These are phyloP conservation scores for Urosaurus nigricauda DNA, from an alignment of 2,797 vertebrate genomes.

Conservation along the genomic window DNA sequence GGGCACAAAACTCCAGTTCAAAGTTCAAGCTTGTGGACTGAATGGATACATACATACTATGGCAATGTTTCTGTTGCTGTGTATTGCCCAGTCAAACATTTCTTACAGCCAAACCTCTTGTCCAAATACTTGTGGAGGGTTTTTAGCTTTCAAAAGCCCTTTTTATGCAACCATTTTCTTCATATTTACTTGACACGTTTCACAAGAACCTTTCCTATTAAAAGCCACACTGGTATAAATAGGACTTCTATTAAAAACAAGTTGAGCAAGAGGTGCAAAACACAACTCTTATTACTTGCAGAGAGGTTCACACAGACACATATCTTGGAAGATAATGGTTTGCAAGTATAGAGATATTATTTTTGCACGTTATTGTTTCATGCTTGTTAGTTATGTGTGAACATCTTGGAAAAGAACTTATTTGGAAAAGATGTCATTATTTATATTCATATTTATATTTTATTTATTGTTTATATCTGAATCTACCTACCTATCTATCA, in stretches of 20 bases:
- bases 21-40: constrained; percentile 20
- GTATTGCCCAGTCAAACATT: not conserved
- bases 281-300: not conserved
- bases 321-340: not conserved
- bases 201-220: not conserved
- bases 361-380: not conserved
- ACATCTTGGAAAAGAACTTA: not conserved
- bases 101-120: constrained; percentile 50
- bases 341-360: too few relatives aligned
- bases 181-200: constrained; percentile 29
- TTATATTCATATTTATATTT: not conserved
- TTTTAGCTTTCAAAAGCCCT: constrained; percentile 38
- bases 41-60: constrained; percentile 33
- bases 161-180: constrained; percentile 57
- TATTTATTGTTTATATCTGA: too few relatives aligned
- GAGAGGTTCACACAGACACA: not conserved
- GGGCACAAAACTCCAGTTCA: constrained; percentile 1
- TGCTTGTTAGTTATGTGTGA: not conserved
- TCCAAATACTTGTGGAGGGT: constrained; percentile 50
- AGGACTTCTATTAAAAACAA: not conserved
- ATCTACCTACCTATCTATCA: not conserved
- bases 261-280: not conserved
- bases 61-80: not conserved
- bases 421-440: constrained; percentile 8
- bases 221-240: not conserved